These are phyloP conservation scores for Petrocephalus zakoni DNA, from an alignment of 2,113 vertebrate species.

Conservation along the genomic window DNA sequence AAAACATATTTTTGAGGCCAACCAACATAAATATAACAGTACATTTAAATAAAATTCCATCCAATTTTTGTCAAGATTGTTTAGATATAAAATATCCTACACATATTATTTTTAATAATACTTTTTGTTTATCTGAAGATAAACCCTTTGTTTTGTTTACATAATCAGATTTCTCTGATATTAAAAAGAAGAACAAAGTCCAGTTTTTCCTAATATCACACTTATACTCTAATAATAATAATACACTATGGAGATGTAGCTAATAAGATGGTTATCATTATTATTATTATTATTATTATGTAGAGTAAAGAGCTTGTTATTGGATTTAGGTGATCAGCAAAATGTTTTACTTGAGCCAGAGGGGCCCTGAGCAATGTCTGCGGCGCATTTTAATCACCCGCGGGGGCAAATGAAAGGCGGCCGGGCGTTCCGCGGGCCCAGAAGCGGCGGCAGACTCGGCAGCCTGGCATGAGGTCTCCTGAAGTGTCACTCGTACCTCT, in stretches of 20 bases:
- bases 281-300: not conserved
- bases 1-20: not conserved
- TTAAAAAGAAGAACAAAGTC: not conserved
- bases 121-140: not conserved
- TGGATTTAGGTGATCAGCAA: not conserved
- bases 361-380: not conserved
- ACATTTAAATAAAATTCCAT: not conserved
- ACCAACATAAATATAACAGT: not conserved
- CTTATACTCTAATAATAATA: not conserved
- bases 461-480: not conserved
- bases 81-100: not conserved
- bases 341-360: not conserved
- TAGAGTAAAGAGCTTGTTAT: not conserved
- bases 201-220: not conserved
- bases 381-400: slow-evolving; percentile 22
- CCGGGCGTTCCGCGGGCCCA: not conserved
- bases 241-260: not conserved
- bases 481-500: not conserved
- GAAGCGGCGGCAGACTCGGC: not conserved
- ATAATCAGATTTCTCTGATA: not conserved
- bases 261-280: not conserved
- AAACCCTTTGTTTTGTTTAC: not conserved
- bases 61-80: not conserved
- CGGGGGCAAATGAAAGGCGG: slow-evolving; percentile 29
- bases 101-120: not conserved